Percentiles rank a stretch among this genome's conserved stretches.
These are phyloP conservation scores for Urocyon cinereoargenteus DNA, from an alignment of 2,797 vertebrate species.

Conservation along the genomic window DNA sequence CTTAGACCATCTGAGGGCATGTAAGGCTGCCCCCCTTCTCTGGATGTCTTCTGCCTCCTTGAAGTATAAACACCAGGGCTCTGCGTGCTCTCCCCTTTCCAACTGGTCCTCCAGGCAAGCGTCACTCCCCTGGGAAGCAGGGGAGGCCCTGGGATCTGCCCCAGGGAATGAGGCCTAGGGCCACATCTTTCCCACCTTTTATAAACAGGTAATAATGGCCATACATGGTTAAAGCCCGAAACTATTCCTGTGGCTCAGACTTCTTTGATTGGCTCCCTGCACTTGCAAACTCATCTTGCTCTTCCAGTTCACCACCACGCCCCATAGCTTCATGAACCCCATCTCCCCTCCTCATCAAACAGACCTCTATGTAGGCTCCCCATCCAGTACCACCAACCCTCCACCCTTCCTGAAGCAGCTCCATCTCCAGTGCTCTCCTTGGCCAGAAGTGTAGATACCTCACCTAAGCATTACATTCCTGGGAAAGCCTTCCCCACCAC, in stretches of 20 bases:
- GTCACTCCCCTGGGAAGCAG: not conserved
- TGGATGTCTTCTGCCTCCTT: not conserved
- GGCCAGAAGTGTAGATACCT: not conserved
- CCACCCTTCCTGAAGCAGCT: not conserved
- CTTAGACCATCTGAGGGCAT: not conserved
- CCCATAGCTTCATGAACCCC: not conserved
- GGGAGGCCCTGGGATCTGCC: not conserved
- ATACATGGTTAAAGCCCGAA: not conserved
- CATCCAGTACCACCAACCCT: fast-evolving
- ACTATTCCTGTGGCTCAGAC: not conserved
- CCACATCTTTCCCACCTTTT: not conserved
- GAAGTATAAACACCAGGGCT: not conserved
- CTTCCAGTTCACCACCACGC: not conserved
- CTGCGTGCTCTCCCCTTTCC: not conserved
- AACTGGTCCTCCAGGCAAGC: not conserved
- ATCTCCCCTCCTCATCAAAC: not conserved
- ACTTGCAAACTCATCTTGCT: not conserved
- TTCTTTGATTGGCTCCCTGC: not conserved
- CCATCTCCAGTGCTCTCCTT: not conserved
- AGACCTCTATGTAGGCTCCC: not conserved
- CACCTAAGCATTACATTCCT: not conserved
- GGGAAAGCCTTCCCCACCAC: not conserved
- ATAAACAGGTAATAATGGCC: not conserved
- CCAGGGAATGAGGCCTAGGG: not conserved
- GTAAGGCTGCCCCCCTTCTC: fast-evolving